Base-by-base conservation (phyloP, 2,797 vertebrate genomes). In the Lepidocolaptes lacrymiger region DNA sequence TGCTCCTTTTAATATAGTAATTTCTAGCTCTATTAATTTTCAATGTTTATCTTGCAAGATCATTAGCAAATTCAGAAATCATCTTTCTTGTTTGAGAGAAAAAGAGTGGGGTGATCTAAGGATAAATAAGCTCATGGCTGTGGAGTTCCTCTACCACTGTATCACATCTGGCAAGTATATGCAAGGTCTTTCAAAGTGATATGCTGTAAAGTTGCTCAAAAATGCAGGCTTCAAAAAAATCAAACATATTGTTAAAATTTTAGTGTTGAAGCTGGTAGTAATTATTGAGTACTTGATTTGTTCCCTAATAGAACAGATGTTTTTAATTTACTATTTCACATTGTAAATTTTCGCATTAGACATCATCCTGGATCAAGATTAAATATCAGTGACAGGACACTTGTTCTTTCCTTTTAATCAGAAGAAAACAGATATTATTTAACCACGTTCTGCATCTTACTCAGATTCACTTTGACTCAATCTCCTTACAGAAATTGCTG, bases 141-240 rank as follows among this genome's bases (percentile, higher is more conserved):
- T 84, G 55, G 51, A 71, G 62, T 78, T 96, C 44, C 63, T 94
- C 37, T 92, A 78, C 90, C 71, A 49, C 76, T 93, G n/a, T 96
- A 88, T 96, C 68, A 77, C 79, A 95, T 96, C 96, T 97, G 95
- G 94, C 86, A 95, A 91, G 9, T 52, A 67, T 89, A 69, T 74
- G 67, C 26, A 64, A 56, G 77, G 55, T 85, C 73, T 93, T 95
- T 80, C 85, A 77, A 96, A 96, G 74, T 78, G 88, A 97, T 74
- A 93, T 22, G 59, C 54, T 91, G 32, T 95, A 82, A 96, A 97
- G 96, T 73, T 88, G 68, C n/a, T 91, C 87, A 96, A 89, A 97
- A 97, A 87, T 23, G 36, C 5, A 63, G 71, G 55, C 59, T 46
- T 64, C 44, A 82, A 82, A 92, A 72, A 96, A 44, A 36, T 90